A percentile compares a stretch with the other conserved stretches of the same genome.
Conservation (phyloP, 2,888 invertebrate species). For the Isoperla grammatica region DNA sequence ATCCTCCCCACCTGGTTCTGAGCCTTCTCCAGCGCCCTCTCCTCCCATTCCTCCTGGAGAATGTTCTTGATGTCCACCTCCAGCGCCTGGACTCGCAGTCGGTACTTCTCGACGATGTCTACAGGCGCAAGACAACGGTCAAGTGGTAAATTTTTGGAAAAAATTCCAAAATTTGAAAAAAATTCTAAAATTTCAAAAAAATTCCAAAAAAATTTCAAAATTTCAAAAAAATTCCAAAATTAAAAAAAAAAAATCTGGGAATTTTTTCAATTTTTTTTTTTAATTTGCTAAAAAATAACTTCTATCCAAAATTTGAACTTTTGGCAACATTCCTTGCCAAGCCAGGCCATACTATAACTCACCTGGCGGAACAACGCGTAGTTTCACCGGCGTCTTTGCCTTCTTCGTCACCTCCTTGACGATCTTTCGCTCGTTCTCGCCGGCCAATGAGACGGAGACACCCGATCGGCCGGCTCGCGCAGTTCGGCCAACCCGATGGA, state of each 20-base stretch:
- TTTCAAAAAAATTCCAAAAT: no score
- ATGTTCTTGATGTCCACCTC: slow-evolving; percentile 79
- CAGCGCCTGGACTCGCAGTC: slow-evolving; percentile 61
- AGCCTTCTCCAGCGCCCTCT: slow-evolving; percentile 71
- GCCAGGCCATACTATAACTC: no score
- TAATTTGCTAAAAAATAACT: no score
- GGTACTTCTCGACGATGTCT: slow-evolving; percentile 86
- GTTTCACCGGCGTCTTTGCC: slow-evolving; percentile 79
- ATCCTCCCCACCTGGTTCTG: slow-evolving; percentile 78
- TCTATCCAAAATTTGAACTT: no score
- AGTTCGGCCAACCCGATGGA: slow-evolving; percentile 90
- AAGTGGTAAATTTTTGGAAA: not conserved
- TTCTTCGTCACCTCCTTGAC: slow-evolving; percentile 88
- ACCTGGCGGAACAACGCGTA: slow-evolving; percentile 73
- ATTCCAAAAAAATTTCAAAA: no score
- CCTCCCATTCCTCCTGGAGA: slow-evolving; percentile 77
- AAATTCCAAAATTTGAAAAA: no score
- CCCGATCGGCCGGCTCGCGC: slow-evolving; percentile 93
- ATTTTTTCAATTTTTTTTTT: no score
- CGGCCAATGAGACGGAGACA: slow-evolving; percentile 90
- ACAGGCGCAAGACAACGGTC: slow-evolving; percentile 24
- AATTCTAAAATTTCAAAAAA: no score
- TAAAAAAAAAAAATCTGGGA: no score
- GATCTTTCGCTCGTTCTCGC: slow-evolving; percentile 84
- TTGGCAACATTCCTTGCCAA: no score